Evolutionary conservation across 2,888 invertebrate genomes (phyloP).

Genomic region (Chrysolina americana): DNA sequence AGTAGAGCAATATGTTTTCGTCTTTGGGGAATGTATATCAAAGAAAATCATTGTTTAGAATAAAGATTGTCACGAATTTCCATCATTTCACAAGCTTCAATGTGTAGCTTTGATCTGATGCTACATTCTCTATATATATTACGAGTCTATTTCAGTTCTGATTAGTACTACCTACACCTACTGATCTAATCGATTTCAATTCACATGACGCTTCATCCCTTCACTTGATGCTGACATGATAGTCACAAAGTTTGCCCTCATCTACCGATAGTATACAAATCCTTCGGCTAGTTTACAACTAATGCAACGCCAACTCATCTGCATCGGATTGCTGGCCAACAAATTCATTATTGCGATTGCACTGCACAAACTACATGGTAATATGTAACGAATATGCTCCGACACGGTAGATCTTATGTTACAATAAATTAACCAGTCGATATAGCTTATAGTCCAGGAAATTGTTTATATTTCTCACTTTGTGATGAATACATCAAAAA

Average conservation of each 20-base stretch:
- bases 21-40: no score
- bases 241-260: slow-evolving; percentile 2
- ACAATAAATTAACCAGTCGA: slow-evolving; percentile 25
- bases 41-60: no score
- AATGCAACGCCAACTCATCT: slow-evolving; percentile 30
- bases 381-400: slow-evolving; percentile 29
- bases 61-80: no score
- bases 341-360: slow-evolving; percentile 38
- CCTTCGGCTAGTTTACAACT: slow-evolving; percentile 3
- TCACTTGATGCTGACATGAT: background rate
- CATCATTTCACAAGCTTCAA: no score
- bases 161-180: no score
- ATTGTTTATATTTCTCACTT: no score
- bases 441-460: slow-evolving; percentile 18
- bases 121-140: no score
- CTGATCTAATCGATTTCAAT: background rate
- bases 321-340: slow-evolving; percentile 35
- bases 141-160: no score
- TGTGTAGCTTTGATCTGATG: no score
- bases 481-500: no score
- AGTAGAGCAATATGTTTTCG: no score
- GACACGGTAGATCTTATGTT: slow-evolving; percentile 20
- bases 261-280: background rate
- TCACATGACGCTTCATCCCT: background rate
- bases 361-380: slow-evolving; percentile 30